Evolutionary conservation across 2,888 invertebrate genomes (phyloP).

Genomic region (Hetaerina titia): DNA sequence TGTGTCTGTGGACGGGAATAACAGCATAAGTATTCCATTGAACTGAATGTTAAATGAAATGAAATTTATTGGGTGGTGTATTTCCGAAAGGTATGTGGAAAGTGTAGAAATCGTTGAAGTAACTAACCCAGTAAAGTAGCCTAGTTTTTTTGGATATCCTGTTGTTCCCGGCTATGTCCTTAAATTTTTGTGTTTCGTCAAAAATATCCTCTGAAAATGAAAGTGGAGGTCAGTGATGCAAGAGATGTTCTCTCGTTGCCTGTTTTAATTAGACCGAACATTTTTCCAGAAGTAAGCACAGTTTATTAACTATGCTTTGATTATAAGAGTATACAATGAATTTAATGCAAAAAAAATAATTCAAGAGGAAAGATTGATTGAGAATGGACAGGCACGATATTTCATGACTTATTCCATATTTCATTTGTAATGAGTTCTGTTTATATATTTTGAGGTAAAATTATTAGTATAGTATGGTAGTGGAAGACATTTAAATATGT

Average conservation of each 20-base stretch:
- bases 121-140: neutral
- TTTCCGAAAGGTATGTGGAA: neutral
- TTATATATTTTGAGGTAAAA: no score
- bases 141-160: neutral
- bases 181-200: neutral
- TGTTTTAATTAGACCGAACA: neutral
- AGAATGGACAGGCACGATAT: neutral
- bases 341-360: neutral
- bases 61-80: neutral
- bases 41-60: neutral
- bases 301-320: no score
- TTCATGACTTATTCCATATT: no score
- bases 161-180: neutral
- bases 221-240: neutral
- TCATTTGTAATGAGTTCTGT: no score
- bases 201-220: neutral
- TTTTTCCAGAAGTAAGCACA: neutral
- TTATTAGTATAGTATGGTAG: no score
- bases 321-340: no score
- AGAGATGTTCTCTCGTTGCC: neutral
- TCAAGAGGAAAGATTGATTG: neutral
- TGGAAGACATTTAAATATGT: no score
- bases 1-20: conserved; percentile 48
- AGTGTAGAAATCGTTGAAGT: neutral
- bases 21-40: neutral